These are phyloP conservation scores for Panzeria rudis DNA, from an alignment of 2,888 invertebrate genomes.

Conservation along the genomic window DNA sequence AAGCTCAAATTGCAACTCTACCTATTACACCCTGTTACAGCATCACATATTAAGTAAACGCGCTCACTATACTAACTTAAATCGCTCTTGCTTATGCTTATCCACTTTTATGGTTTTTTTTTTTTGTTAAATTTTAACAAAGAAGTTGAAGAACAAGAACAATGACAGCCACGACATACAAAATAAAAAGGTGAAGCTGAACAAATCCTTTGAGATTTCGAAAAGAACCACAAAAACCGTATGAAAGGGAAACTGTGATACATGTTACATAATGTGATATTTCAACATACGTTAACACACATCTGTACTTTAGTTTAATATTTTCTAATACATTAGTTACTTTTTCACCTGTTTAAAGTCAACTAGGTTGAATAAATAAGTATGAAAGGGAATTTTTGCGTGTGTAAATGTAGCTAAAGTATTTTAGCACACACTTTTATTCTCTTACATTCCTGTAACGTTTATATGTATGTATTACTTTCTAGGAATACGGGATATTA, in stretches of 20 bases:
- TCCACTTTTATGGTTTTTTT: slow-evolving; percentile 9
- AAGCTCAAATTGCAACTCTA: no score
- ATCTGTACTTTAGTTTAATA: slow-evolving; percentile 33
- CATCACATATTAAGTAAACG: background rate
- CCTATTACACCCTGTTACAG: background rate
- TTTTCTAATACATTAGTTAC: slow-evolving; percentile 66
- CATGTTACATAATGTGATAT: slow-evolving; percentile 26
- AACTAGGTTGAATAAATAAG: background rate
- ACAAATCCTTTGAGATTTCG: slow-evolving; percentile 62
- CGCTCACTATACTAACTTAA: background rate
- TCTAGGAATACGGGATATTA: background rate
- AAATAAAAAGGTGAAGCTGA: slow-evolving; percentile 21
- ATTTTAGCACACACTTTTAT: background rate
- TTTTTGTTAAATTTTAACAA: slow-evolving; percentile 25
- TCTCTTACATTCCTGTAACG: background rate
- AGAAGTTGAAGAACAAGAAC: slow-evolving; percentile 19
- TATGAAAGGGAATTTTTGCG: background rate
- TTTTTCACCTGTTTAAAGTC: slow-evolving; percentile 57
- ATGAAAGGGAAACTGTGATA: slow-evolving; percentile 54
- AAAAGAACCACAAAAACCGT: slow-evolving; percentile 56
- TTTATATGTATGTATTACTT: background rate
- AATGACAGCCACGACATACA: slow-evolving; percentile 21
- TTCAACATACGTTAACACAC: background rate
- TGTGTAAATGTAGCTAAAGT: background rate
- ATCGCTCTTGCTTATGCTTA: slow-evolving; percentile 13